Percentiles rank a stretch among this genome's conserved stretches.
These are phyloP conservation scores for Andrena fulva DNA, from an alignment of 2,888 invertebrate species.

Conservation along the genomic window DNA sequence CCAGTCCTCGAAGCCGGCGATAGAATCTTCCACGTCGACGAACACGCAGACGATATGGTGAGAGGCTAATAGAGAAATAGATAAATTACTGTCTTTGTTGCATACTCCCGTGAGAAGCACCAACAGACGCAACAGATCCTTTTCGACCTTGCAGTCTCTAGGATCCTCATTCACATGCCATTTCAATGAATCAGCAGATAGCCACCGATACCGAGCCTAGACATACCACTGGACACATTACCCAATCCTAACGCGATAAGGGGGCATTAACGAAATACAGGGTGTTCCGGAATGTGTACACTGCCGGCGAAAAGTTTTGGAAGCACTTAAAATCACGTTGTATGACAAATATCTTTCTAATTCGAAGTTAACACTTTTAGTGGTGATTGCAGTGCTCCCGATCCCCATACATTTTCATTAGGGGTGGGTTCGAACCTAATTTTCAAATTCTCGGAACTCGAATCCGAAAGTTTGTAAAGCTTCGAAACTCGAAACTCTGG, in stretches of 20 bases:
- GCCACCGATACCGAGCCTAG: conserved; percentile 10
- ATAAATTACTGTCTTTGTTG: conserved; percentile 49
- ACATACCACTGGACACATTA: conserved; percentile 18
- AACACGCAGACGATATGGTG: conserved; percentile 37
- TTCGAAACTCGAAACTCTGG: too few species aligned
- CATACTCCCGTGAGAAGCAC: conserved; percentile 20
- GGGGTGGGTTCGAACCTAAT: too few species aligned
- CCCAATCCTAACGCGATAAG: conserved; percentile 2
- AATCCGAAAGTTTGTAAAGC: too few species aligned
- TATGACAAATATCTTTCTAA: too few species aligned
- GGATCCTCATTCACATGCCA: conserved; percentile 53
- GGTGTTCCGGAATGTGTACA: not conserved
- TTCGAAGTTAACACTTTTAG: too few species aligned
- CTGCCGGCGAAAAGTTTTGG: too few species aligned
- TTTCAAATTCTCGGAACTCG: too few species aligned
- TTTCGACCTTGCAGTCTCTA: conserved; percentile 48
- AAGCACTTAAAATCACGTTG: too few species aligned
- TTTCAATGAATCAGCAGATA: conserved; percentile 43
- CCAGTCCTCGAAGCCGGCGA: conserved; percentile 25
- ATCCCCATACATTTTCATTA: too few species aligned
- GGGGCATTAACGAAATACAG: not conserved
- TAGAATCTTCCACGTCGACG: conserved; percentile 47
- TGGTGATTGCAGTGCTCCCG: too few species aligned
- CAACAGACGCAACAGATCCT: conserved; percentile 31
- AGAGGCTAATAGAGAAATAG: conserved; percentile 53